Evolutionary conservation across 2,888 invertebrate genomes (phyloP), one percentile per base, ranked within the genome.

Genomic region (Eutolmus rufibarbis): DNA sequence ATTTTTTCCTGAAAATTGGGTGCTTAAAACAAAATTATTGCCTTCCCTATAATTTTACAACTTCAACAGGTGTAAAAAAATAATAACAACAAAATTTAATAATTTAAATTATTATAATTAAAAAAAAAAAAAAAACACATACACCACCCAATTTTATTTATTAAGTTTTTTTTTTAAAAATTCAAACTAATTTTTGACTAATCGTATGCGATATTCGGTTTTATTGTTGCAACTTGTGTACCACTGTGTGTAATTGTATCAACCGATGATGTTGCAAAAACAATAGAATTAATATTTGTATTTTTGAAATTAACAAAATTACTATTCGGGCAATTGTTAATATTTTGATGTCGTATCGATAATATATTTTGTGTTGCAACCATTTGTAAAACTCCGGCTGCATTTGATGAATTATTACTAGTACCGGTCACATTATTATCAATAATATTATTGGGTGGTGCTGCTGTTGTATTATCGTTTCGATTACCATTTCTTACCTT

Each of bases 401-500:
- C 66, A 66, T 66, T 66, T 9, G 66, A 66, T 23, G 66, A 14
- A 88, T 57, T 88, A 79, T 82, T 78, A 76, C 66, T 76, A 78
- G 79, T 86, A 85, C 34, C 79, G 76, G 31, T 12, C 12, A 4
- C 40, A 86, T 76, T 76, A 76, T 76, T 46, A n/a, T 76, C 76
- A 19, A 43, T 28, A 40, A 23, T 78, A 78, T 82, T 74, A 46
- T 87, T 87, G 19, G 79, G 43, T 81, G 86, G 16, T 85, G 87
- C 14, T 81, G 87, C 1, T 88, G 88, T 78, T 57, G 56, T 23
- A 76, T 87, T 87, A 87, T 86, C 77, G 76, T 87, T 88, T 84
- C 88, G 88, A 88, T 76, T 86, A 86, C 82, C 88, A 76, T 34
- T 87, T 91, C 92, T 92, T 92, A 92, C 92, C 92, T 92, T 92